These are phyloP conservation scores for Omphaloscelis lunosa DNA, from an alignment of 2,888 invertebrate genomes.

Conservation along the genomic window DNA sequence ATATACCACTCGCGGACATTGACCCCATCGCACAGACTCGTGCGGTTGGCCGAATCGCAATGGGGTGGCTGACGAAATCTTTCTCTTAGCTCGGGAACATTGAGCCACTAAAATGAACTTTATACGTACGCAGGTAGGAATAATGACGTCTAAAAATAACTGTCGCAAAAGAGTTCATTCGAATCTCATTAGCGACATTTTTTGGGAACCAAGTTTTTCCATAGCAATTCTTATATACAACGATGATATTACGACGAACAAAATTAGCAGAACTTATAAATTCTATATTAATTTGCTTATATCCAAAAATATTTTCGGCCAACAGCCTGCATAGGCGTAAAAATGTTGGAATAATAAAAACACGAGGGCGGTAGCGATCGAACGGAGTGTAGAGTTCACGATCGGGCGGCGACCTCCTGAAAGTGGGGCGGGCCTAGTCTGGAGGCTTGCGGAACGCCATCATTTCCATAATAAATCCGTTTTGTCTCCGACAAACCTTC, in stretches of 20 bases:
- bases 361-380: conserved; percentile 74
- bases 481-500: conserved; percentile 62
- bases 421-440: conserved; percentile 85
- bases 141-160: conserved; percentile 35
- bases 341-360: conserved; percentile 63
- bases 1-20: conserved; percentile 87
- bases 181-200: conserved; percentile 45
- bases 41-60: conserved; percentile 74
- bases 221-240: neutral
- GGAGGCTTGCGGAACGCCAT: conserved; percentile 74
- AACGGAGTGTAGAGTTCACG: conserved; percentile 85
- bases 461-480: conserved; percentile 72
- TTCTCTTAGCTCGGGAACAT: conserved; percentile 62
- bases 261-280: conserved; percentile 1
- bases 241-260: conserved; percentile 5
- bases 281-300: neutral
- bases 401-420: conserved; percentile 87
- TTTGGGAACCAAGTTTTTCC: conserved; percentile 3
- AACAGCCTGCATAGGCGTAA: conserved; percentile 25
- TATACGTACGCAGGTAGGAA: conserved; percentile 18
- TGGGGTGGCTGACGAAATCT: conserved; percentile 75
- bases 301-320: conserved; percentile 2
- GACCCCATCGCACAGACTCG: conserved; percentile 82
- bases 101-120: conserved; percentile 40
- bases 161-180: conserved; percentile 33